Percentiles rank a stretch among this genome's conserved stretches.
These are phyloP conservation scores for Hyperopisus bebe DNA, from an alignment of 2,113 vertebrate genomes.

Conservation along the genomic window DNA sequence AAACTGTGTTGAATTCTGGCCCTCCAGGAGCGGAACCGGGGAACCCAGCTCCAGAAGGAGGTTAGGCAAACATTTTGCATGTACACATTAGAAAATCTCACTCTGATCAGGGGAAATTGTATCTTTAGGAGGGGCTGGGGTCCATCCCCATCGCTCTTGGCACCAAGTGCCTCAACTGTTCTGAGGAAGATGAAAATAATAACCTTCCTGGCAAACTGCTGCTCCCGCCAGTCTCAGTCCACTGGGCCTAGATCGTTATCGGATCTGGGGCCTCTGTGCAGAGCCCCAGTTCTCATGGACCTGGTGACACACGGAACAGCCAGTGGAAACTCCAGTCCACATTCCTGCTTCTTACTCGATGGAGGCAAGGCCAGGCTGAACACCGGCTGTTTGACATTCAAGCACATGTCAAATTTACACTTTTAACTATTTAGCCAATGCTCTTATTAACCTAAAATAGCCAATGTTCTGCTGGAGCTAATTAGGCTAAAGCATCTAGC, in stretches of 20 bases:
- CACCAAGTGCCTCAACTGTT: neutral
- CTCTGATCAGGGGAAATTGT: neutral
- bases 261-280: neutral
- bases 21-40: neutral
- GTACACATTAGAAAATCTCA: neutral
- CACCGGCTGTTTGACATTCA: neutral
- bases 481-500: neutral
- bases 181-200: conserved; percentile 1
- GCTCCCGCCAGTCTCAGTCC: neutral
- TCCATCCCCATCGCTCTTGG: neutral
- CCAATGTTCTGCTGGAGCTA: neutral
- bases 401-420: neutral
- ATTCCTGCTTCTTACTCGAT: neutral
- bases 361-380: neutral
- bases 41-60: neutral
- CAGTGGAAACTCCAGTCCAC: neutral
- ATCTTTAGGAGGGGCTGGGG: neutral
- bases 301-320: neutral
- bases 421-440: neutral
- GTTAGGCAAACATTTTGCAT: neutral
- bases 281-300: neutral
- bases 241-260: neutral
- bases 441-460: neutral
- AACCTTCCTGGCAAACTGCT: neutral
- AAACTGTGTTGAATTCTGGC: neutral